phyloP scores from a whole-genome alignment of 2,797 vertebrate genomes.

The Melanogrammus aeglefinus region DNA sequence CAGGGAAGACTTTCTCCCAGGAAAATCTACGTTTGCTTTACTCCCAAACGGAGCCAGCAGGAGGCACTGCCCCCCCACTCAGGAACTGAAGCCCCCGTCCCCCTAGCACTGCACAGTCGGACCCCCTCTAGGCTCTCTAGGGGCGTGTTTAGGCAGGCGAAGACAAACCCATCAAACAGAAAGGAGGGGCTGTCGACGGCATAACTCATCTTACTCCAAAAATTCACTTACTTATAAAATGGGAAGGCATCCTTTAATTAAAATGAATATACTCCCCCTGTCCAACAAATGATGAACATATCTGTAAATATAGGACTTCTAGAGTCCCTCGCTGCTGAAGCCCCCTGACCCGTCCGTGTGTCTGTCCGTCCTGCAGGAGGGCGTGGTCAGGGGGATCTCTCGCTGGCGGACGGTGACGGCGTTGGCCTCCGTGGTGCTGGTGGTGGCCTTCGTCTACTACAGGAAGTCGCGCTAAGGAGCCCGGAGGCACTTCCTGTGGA shows the following conservation, averaged over 20 bases:
- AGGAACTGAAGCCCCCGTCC: too few relatives aligned
- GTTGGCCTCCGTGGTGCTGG: conserved; percentile 62
- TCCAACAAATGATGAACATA: too few relatives aligned
- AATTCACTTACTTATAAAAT: not conserved
- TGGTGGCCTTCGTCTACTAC: conserved; percentile 65
- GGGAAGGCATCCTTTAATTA: not conserved
- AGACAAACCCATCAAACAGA: not conserved
- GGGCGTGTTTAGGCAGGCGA: not conserved
- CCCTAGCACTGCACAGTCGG: too few relatives aligned
- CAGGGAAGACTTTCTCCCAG: not conserved
- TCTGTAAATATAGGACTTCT: not conserved
- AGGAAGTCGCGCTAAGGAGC: conserved; percentile 60
- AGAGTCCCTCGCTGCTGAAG: not conserved
- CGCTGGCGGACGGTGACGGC: conserved; percentile 64
- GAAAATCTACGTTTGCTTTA: too few relatives aligned
- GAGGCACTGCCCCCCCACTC: too few relatives aligned
- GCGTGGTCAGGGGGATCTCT: conserved; percentile 57
- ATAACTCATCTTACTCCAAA: not conserved
- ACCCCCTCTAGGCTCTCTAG: not conserved
- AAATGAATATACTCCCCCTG: not conserved
- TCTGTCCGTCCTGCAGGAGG: conserved; percentile 54
- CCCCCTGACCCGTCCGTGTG: not conserved
- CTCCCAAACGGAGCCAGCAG: too few relatives aligned
- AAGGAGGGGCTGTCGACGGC: not conserved
- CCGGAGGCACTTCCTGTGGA: not conserved